phyloP scores from a whole-genome alignment of 1,140 invertebrate species.

The Nasonia giraulti region DNA sequence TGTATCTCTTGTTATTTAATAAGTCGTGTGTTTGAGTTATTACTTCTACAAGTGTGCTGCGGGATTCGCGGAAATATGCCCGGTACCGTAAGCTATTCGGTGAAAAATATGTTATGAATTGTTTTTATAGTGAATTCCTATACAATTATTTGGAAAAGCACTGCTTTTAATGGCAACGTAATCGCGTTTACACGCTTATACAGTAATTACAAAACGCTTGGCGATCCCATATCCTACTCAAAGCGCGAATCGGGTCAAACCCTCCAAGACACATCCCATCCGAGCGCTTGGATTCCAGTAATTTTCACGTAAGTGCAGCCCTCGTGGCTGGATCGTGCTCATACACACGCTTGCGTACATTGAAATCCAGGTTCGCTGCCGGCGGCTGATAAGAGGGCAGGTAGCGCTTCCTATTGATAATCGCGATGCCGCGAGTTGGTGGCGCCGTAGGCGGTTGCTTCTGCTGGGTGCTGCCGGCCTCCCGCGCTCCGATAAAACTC shows the following conservation, averaged over 20 bases:
- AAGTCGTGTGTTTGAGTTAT: not conserved
- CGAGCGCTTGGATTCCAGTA: not conserved
- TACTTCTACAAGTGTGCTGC: not conserved
- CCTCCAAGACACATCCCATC: not conserved
- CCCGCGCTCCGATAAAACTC: not conserved
- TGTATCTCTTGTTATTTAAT: slow-evolving; percentile 1
- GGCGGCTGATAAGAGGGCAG: not conserved
- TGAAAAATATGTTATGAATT: no score
- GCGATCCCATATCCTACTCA: not conserved
- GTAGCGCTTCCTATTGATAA: slow-evolving; percentile 42
- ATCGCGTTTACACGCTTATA: not conserved
- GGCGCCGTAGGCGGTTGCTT: not conserved
- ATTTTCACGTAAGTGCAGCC: not conserved
- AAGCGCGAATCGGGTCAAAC: not conserved
- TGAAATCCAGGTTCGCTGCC: not conserved
- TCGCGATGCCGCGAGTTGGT: not conserved
- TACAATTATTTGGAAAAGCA: no score
- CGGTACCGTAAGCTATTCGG: not conserved
- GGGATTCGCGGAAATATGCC: not conserved
- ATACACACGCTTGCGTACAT: not conserved
- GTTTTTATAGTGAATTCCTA: no score
- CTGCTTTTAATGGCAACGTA: no score
- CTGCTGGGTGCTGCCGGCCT: not conserved
- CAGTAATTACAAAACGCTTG: not conserved
- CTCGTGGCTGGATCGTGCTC: not conserved